Percentiles rank a stretch among this genome's conserved stretches.
phyloP scores from a whole-genome alignment of 2,888 invertebrate genomes.

The Drosophila kambysellisi region DNA sequence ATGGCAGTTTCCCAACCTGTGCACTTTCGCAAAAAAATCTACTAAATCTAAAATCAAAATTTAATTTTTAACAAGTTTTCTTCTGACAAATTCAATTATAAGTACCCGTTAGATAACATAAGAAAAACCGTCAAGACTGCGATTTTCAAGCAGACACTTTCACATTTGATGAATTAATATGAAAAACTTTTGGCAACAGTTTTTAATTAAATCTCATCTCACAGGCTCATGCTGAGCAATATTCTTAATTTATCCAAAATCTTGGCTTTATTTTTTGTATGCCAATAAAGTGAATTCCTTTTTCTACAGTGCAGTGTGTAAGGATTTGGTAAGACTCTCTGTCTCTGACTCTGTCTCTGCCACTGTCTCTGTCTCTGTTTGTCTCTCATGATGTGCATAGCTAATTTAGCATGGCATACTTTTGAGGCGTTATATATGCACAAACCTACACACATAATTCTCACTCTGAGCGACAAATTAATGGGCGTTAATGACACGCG shows the following conservation, averaged over 20 bases:
- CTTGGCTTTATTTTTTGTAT: background rate
- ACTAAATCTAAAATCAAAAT: background rate
- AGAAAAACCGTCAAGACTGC: background rate
- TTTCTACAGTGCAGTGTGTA: background rate
- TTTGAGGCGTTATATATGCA: constrained; percentile 43
- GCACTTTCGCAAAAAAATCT: background rate
- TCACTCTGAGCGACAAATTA: constrained; percentile 74
- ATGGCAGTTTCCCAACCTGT: constrained; percentile 53
- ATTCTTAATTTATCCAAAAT: background rate
- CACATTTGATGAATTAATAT: background rate
- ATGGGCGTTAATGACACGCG: constrained; percentile 73
- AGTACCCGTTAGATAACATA: background rate
- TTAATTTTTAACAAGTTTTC: background rate
- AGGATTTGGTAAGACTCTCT: background rate
- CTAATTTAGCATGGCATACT: constrained; percentile 69
- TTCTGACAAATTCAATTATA: background rate
- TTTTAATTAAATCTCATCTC: background rate
- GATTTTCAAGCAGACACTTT: background rate
- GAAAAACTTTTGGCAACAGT: background rate
- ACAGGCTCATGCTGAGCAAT: background rate
- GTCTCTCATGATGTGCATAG: constrained; percentile 45
- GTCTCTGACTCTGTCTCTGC: background rate
- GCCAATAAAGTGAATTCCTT: background rate
- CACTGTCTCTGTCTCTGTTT: background rate
- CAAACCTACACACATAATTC: constrained; percentile 53